A percentile compares a stretch with the other conserved stretches of the same genome.
These are phyloP conservation scores for Ginglymostoma cirratum DNA, from an alignment of 2,113 vertebrate species.

Conservation along the genomic window DNA sequence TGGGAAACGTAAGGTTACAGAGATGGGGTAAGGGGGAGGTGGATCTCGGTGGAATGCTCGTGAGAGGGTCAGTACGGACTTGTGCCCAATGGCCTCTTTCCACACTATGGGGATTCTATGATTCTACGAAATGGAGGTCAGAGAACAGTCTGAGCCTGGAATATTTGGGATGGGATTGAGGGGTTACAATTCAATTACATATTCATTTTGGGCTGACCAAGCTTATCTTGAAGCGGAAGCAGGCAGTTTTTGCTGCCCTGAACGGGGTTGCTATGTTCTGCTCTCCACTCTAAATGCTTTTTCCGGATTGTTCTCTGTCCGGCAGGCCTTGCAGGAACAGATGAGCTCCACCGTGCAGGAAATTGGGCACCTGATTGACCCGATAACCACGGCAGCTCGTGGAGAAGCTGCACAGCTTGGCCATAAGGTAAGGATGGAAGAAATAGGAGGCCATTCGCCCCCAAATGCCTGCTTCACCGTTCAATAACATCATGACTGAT, in stretches of 20 bases:
- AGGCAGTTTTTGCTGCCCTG: too few relatives aligned
- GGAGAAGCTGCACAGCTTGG: slow-evolving; percentile 94
- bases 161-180: neutral
- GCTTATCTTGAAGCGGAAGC: neutral
- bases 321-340: slow-evolving; percentile 90
- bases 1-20: too few relatives aligned
- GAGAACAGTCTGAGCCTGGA: too few relatives aligned
- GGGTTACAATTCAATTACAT: neutral
- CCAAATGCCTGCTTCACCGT: too few relatives aligned
- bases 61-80: too few relatives aligned
- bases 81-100: too few relatives aligned
- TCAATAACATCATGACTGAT: neutral
- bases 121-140: too few relatives aligned
- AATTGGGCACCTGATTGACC: slow-evolving; percentile 93
- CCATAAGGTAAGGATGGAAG: slow-evolving; percentile 73
- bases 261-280: neutral
- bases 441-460: neutral
- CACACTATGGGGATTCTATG: too few relatives aligned
- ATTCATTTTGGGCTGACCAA: neutral
- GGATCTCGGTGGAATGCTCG: too few relatives aligned
- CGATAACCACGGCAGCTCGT: slow-evolving; percentile 80
- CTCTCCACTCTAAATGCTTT: neutral
- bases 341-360: slow-evolving; percentile 93
- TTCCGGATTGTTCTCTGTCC: slow-evolving; percentile 21
- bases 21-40: too few relatives aligned